A percentile compares a stretch with the other conserved stretches of the same genome.
Evolutionary conservation across 2,888 invertebrate species (phyloP).

Genomic region (Copidosoma aretas): DNA sequence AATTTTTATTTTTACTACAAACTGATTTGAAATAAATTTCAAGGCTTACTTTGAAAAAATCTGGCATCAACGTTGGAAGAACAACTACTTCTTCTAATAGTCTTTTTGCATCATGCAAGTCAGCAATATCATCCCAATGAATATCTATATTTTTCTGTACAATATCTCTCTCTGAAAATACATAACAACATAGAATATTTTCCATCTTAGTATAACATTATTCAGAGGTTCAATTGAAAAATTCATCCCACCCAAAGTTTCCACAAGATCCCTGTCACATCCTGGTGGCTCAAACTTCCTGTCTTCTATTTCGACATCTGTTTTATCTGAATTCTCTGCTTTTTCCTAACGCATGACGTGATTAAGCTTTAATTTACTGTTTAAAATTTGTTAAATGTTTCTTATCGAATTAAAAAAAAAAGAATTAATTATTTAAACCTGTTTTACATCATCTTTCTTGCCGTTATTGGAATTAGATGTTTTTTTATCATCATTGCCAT

Average conservation of each 20-base stretch:
- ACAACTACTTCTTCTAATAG: constrained; percentile 97
- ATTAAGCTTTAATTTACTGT: neutral
- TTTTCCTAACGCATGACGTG: constrained; percentile 54
- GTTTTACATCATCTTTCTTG: constrained; percentile 63
- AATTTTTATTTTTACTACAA: neutral
- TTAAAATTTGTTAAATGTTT: neutral
- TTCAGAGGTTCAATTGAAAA: constrained; percentile 12
- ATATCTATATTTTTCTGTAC: constrained; percentile 97
- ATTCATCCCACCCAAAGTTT: constrained; percentile 75
- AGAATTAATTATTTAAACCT: constrained; percentile 40
- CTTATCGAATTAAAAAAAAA: neutral
- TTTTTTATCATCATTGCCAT: constrained; percentile 59
- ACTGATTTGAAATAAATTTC: neutral
- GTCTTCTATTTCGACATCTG: constrained; percentile 73
- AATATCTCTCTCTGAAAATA: constrained; percentile 82
- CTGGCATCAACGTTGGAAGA: constrained; percentile 96
- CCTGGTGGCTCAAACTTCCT: constrained; percentile 85
- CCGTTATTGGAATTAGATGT: constrained; percentile 50
- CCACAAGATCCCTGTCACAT: constrained; percentile 90
- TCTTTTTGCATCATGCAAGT: constrained; percentile 86
- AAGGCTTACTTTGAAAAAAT: constrained; percentile 86
- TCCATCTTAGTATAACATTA: constrained; percentile 15
- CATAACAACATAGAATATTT: constrained; percentile 46
- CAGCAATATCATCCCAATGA: constrained; percentile 93
- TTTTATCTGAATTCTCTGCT: constrained; percentile 70